These are phyloP conservation scores for Pseudanteris insignis DNA, from an alignment of 2,888 invertebrate species.

Conservation along the genomic window DNA sequence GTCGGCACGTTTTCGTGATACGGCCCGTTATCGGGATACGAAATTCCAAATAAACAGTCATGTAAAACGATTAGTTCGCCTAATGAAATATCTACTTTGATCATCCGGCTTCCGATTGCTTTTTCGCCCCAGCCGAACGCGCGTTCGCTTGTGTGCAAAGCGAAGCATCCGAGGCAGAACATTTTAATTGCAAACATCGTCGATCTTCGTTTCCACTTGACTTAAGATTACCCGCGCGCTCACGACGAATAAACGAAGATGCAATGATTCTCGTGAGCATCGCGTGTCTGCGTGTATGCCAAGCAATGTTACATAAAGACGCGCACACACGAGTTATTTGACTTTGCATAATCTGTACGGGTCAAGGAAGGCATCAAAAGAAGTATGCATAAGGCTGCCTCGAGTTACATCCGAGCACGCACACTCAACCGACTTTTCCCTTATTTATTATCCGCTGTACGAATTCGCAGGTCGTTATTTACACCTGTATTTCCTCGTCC, in stretches of 20 bases:
- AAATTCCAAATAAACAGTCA: constrained; percentile 43
- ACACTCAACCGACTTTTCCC: too few relatives aligned
- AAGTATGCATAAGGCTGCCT: neutral
- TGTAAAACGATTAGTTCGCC: constrained; percentile 59
- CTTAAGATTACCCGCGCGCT: constrained; percentile 41
- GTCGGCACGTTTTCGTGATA: constrained; percentile 13
- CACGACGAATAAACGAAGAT: constrained; percentile 19
- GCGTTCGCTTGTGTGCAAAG: constrained; percentile 47
- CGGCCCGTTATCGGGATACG: constrained; percentile 9
- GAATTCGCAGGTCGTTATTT: too few relatives aligned
- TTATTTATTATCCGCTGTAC: too few relatives aligned
- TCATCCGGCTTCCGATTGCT: constrained; percentile 52
- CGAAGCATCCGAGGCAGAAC: constrained; percentile 63
- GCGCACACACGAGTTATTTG: too few relatives aligned
- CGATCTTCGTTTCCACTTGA: constrained; percentile 60
- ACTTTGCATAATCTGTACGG: too few relatives aligned
- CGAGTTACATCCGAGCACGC: too few relatives aligned
- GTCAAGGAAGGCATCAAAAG: neutral
- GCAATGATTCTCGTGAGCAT: constrained; percentile 14
- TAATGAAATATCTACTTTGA: constrained; percentile 65
- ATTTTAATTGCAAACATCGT: constrained; percentile 62
- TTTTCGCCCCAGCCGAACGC: constrained; percentile 48
- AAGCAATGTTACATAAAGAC: neutral
- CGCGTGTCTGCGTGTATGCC: too few relatives aligned
- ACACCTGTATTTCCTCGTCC: too few relatives aligned